Evolutionary conservation across 2,113 vertebrate genomes (phyloP).

Genomic region (Nansenia antarctica): DNA sequence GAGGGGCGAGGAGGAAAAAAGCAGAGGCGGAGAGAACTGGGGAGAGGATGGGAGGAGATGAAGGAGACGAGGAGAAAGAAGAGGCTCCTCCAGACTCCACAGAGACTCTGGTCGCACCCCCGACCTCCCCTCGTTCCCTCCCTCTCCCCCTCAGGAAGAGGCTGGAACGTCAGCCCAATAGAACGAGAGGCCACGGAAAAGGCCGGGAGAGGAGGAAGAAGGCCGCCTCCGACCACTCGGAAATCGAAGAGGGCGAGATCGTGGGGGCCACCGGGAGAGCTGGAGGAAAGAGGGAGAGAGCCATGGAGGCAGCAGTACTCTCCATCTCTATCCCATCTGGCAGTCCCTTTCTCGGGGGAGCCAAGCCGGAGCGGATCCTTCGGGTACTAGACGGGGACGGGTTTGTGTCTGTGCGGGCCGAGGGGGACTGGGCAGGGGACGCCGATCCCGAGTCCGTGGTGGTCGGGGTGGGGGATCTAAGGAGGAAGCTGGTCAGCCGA

Average conservation of each 20-base stretch:
- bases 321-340: conserved; percentile 38
- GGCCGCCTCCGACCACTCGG: conserved; percentile 76
- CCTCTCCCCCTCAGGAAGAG: conserved; percentile 64
- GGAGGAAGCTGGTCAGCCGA: conserved; percentile 85
- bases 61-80: conserved; percentile 49
- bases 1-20: neutral
- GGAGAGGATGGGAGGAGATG: conserved; percentile 3
- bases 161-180: conserved; percentile 40
- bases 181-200: conserved; percentile 29
- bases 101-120: conserved; percentile 45
- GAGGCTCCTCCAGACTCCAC: conserved; percentile 69
- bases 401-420: conserved; percentile 79
- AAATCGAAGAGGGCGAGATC: conserved; percentile 92
- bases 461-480: conserved; percentile 80
- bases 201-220: conserved; percentile 31
- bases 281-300: conserved; percentile 31
- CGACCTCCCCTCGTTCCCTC: conserved; percentile 32
- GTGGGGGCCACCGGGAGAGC: conserved; percentile 68
- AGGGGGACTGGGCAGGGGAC: conserved; percentile 73
- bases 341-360: conserved; percentile 62
- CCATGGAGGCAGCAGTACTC: conserved; percentile 38
- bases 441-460: conserved; percentile 48
- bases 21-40: conserved; percentile 1
- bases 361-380: conserved; percentile 75
- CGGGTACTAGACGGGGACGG: conserved; percentile 81